These are phyloP conservation scores for Prionailurus viverrinus DNA, from an alignment of 2,113 vertebrate species.

Conservation along the genomic window DNA sequence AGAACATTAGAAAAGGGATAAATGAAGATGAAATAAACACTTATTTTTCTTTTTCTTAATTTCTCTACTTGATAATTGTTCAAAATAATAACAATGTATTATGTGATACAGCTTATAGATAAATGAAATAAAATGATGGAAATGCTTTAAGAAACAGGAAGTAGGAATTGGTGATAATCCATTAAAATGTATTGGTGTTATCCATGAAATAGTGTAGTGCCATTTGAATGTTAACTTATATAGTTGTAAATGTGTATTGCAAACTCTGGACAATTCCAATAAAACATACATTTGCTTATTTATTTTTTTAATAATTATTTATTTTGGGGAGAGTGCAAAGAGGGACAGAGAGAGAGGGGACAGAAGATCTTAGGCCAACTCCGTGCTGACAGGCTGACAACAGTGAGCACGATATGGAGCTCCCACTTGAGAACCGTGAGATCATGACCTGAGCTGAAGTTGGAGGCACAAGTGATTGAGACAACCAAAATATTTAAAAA, in stretches of 20 bases:
- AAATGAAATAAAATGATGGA: background rate
- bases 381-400: no score
- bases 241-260: background rate
- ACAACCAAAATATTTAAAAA: background rate
- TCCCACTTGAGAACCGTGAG: no score
- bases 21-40: background rate
- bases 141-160: background rate
- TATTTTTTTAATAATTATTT: no score
- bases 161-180: background rate
- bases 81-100: background rate
- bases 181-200: background rate
- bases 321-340: no score
- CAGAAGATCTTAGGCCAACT: no score
- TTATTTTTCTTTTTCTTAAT: background rate
- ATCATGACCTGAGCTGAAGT: no score
- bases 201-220: background rate
- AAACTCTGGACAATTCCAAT: background rate
- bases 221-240: background rate
- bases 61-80: background rate
- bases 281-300: background rate
- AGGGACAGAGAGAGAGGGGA: no score
- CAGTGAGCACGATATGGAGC: no score
- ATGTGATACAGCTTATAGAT: background rate
- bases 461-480: no score
- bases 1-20: background rate